Evolutionary conservation across 2,113 vertebrate genomes (phyloP).

Genomic region (Mobula birostris): DNA sequence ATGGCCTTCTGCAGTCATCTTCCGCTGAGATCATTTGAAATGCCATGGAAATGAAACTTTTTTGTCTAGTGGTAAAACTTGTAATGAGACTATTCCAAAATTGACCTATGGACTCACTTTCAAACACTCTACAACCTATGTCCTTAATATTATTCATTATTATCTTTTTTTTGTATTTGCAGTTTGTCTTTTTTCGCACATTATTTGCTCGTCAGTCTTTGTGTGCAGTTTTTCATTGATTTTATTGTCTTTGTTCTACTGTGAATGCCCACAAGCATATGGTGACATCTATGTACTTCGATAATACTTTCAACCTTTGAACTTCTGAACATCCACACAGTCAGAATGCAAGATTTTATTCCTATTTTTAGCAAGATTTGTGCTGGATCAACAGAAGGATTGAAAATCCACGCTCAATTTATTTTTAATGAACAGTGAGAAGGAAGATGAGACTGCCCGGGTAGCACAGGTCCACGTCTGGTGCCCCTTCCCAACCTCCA

Average conservation of each 20-base stretch:
- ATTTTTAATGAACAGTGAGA: constrained; percentile 4
- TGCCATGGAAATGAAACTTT: neutral
- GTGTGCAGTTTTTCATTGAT: no score
- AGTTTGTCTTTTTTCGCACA: no score
- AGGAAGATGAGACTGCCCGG: neutral
- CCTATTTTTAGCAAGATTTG: neutral
- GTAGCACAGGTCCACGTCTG: neutral
- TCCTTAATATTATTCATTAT: no score
- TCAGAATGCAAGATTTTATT: neutral
- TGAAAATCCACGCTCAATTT: neutral
- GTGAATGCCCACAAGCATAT: no score
- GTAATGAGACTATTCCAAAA: neutral
- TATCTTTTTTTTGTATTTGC: no score
- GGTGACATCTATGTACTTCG: no score
- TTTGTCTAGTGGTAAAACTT: neutral
- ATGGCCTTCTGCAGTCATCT: neutral
- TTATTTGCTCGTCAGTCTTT: no score
- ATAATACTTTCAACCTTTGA: no score
- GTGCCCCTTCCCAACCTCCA: no score
- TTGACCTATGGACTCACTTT: neutral
- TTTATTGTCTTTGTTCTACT: no score
- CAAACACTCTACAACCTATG: no score
- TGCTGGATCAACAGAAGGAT: neutral
- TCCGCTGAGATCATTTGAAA: neutral
- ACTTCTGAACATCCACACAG: no score